These are phyloP conservation scores for Thalassoma bifasciatum DNA, from an alignment of 2,113 vertebrate species.

Conservation along the genomic window DNA sequence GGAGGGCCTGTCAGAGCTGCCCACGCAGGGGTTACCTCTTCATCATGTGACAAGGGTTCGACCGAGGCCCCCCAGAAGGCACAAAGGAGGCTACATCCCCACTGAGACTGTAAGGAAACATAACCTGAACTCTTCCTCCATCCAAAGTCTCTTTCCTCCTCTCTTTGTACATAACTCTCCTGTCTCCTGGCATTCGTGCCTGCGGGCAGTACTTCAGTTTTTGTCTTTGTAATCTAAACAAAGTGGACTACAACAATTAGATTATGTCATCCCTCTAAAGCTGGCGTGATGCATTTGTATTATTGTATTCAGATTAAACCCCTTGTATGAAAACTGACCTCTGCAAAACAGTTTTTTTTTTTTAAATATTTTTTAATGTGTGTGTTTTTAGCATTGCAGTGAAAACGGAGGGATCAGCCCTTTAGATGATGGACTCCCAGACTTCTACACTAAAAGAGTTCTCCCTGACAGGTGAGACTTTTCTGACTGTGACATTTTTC, in stretches of 20 bases:
- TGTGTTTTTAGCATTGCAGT: slow-evolving; percentile 76
- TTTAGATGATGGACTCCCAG: slow-evolving; percentile 88
- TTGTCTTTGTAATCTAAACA: slow-evolving; percentile 53
- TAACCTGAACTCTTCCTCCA: too few species aligned
- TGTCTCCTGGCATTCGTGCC: slow-evolving; percentile 32
- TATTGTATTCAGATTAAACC: slow-evolving; percentile 54
- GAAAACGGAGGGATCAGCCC: slow-evolving; percentile 86
- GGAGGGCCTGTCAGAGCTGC: slow-evolving; percentile 87
- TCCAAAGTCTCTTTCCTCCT: neutral
- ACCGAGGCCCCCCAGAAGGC: slow-evolving; percentile 85
- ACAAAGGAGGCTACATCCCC: slow-evolving; percentile 78
- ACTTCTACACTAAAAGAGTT: slow-evolving; percentile 88
- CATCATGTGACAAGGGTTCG: slow-evolving; percentile 87
- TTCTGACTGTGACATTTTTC: neutral
- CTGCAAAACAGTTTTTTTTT: neutral
- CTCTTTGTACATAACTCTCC: slow-evolving; percentile 28
- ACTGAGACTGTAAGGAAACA: slow-evolving; percentile 72
- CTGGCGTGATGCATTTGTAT: slow-evolving; percentile 59
- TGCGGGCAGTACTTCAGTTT: slow-evolving; percentile 41
- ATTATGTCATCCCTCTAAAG: slow-evolving; percentile 51
- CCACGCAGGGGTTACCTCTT: slow-evolving; percentile 88
- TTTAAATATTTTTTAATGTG: slow-evolving; percentile 5
- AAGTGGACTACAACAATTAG: slow-evolving; percentile 51
- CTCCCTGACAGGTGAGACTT: slow-evolving; percentile 85
- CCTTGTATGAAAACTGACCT: slow-evolving; percentile 17